Evolutionary conservation across 1,140 invertebrate species (phyloP).

Genomic region (Camponotus vicinus): DNA sequence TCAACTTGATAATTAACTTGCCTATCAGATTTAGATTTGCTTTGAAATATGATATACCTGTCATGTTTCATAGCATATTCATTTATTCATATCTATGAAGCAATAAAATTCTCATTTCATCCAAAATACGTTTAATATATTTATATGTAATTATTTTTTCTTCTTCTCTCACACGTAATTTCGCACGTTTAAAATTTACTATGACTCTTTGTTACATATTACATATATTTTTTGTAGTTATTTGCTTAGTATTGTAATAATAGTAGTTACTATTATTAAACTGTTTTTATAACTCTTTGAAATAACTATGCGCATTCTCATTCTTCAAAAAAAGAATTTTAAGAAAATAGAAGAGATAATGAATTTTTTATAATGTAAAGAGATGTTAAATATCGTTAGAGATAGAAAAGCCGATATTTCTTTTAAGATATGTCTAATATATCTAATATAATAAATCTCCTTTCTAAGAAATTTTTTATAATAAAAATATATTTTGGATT

Average conservation of each 20-base stretch:
- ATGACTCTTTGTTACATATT: background rate
- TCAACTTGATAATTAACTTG: conserved; percentile 50
- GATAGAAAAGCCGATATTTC: background rate
- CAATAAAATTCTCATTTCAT: conserved; percentile 12
- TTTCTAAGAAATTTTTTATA: too few species aligned
- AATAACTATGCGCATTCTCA: background rate
- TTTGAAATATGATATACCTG: conserved; percentile 3
- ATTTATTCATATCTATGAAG: conserved; percentile 26
- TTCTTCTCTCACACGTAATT: background rate
- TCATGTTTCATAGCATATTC: background rate
- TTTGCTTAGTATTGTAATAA: too few species aligned
- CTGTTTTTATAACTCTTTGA: too few species aligned
- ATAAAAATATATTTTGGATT: too few species aligned
- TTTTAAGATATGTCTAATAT: too few species aligned
- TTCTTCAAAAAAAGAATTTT: background rate
- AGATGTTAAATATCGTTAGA: background rate
- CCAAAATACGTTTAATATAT: background rate
- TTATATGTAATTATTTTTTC: background rate
- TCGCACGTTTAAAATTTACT: background rate
- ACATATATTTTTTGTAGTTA: background rate
- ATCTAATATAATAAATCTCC: too few species aligned
- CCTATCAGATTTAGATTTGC: conserved; percentile 6
- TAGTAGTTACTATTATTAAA: too few species aligned
- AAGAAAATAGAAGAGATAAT: background rate
- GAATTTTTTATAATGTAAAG: background rate